These are phyloP conservation scores for Acleris sparsana DNA, from an alignment of 2,888 invertebrate genomes.

Conservation along the genomic window DNA sequence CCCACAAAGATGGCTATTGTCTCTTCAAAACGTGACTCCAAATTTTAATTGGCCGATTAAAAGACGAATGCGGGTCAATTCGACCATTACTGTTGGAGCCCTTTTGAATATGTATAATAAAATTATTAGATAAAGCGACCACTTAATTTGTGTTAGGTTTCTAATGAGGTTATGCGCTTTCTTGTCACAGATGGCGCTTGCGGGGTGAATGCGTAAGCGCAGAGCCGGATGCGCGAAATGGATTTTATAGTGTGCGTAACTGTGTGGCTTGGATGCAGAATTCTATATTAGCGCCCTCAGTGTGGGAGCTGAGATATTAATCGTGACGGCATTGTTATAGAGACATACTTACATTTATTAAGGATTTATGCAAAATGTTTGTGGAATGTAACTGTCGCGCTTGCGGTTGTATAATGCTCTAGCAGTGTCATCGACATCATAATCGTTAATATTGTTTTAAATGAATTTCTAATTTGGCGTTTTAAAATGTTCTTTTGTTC, in stretches of 20 bases:
- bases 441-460: background rate
- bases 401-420: constrained; percentile 20
- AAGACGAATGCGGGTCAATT: constrained; percentile 83
- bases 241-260: constrained; percentile 72
- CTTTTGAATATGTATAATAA: constrained; percentile 84
- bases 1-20: constrained; percentile 83
- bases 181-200: constrained; percentile 79
- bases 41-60: constrained; percentile 83
- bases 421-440: background rate
- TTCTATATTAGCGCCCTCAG: constrained; percentile 66
- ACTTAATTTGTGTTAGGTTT: constrained; percentile 80
- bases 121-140: constrained; percentile 78
- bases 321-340: constrained; percentile 46
- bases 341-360: constrained; percentile 38
- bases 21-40: constrained; percentile 81
- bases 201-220: constrained; percentile 75
- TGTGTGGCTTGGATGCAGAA: constrained; percentile 67
- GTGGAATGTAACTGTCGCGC: constrained; percentile 26
- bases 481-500: background rate
- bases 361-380: constrained; percentile 19
- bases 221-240: constrained; percentile 81
- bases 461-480: background rate
- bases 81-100: constrained; percentile 76
- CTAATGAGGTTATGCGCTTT: constrained; percentile 83
- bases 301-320: constrained; percentile 56